Conservation (phyloP, 2,113 vertebrate species). For the Hypanus sabinus region DNA sequence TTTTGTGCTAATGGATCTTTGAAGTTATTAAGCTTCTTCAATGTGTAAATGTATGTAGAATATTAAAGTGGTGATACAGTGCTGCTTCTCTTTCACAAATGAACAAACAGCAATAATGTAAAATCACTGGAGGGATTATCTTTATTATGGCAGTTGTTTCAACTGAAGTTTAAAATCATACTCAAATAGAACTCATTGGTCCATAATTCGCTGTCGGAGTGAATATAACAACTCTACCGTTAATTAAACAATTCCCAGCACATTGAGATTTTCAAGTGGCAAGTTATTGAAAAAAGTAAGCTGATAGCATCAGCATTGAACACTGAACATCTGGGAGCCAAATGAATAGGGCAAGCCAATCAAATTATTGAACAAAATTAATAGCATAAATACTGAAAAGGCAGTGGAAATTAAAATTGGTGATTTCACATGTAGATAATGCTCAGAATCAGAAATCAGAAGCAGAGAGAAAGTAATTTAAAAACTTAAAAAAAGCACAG, state of each 20-base stretch:
- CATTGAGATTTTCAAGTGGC: background rate
- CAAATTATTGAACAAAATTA: background rate
- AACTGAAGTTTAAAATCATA: constrained; percentile 1
- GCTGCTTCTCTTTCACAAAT: constrained; percentile 26
- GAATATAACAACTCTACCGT: background rate
- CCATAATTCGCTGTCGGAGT: background rate
- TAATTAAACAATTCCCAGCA: background rate
- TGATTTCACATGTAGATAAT: background rate
- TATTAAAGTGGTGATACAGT: background rate
- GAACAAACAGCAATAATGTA: constrained; percentile 22
- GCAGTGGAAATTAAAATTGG: background rate
- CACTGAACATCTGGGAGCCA: background rate
- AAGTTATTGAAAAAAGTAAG: background rate
- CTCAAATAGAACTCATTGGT: background rate
- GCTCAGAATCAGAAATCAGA: background rate
- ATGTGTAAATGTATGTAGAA: constrained; percentile 8
- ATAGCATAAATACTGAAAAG: background rate
- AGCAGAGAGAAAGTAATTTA: background rate
- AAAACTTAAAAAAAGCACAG: background rate
- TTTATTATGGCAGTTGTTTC: constrained; percentile 13
- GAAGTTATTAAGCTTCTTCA: constrained; percentile 23
- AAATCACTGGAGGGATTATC: constrained; percentile 22
- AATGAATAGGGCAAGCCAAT: background rate
- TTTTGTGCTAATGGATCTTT: constrained; percentile 33
- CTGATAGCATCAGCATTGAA: background rate